phyloP scores from a whole-genome alignment of 2,113 vertebrate genomes.

The Varanus komodoensis region DNA sequence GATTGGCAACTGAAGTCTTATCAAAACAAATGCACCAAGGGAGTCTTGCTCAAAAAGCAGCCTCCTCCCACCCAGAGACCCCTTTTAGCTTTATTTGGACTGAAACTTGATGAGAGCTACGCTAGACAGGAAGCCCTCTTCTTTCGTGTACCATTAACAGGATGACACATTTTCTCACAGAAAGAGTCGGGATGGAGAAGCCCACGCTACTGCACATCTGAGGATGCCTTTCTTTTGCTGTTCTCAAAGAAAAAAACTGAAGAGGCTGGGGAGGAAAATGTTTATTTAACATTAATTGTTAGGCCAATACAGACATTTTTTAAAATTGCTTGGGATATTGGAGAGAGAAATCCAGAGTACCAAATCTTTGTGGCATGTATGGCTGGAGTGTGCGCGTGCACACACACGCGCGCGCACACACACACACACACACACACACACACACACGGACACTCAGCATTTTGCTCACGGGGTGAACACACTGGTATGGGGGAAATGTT shows the following conservation, averaged over 20 bases:
- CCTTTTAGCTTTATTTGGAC: conserved; percentile 77
- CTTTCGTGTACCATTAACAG: conserved; percentile 52
- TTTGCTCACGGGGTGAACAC: neutral
- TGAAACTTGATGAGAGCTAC: conserved; percentile 74
- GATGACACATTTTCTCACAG: conserved; percentile 76
- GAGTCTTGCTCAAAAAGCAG: conserved; percentile 66
- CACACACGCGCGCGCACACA: neutral
- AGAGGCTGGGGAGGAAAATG: neutral
- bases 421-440: neutral
- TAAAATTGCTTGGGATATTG: conserved; percentile 15
- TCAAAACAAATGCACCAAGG: conserved; percentile 76
- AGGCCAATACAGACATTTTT: conserved; percentile 37
- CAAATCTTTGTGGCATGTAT: neutral
- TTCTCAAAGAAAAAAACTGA: conserved; percentile 51
- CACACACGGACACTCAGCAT: too few species aligned
- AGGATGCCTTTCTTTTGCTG: conserved; percentile 24
- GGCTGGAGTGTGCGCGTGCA: neutral
- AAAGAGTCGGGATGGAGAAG: neutral
- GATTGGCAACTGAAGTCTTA: conserved; percentile 78
- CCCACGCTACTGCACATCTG: conserved; percentile 24
- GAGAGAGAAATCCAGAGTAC: conserved; percentile 23
- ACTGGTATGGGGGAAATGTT: neutral
- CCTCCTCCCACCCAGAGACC: conserved; percentile 54
- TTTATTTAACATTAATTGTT: conserved; percentile 67
- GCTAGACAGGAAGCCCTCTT: conserved; percentile 73